Evolutionary conservation across 2,797 vertebrate species (phyloP).

Genomic region (Phrynocephalus guinanensis): DNA sequence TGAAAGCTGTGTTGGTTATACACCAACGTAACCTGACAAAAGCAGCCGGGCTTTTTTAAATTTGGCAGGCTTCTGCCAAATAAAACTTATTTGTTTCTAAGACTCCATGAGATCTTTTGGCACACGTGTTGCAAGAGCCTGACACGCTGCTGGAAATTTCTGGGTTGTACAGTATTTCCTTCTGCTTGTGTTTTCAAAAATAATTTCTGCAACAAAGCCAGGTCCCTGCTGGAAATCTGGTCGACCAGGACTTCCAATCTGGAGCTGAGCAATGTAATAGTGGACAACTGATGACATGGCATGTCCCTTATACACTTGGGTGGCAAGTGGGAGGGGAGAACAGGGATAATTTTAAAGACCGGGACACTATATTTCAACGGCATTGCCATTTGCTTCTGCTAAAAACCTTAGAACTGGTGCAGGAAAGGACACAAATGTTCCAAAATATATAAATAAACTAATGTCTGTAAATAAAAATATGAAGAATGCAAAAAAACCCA

Average conservation of each 20-base stretch:
- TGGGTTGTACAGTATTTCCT: no score
- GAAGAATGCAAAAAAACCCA: background rate
- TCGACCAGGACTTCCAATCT: background rate
- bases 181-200: background rate
- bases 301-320: background rate
- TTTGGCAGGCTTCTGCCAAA: background rate
- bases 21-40: no score
- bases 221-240: background rate
- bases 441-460: background rate
- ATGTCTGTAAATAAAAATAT: background rate
- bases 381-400: background rate
- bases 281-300: no score
- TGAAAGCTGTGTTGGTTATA: no score
- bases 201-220: no score
- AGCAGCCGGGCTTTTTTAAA: no score
- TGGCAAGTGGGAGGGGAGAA: rapidly evolving
- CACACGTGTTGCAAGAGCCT: background rate
- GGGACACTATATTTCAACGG: background rate
- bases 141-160: background rate
- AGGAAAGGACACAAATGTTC: background rate
- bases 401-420: background rate
- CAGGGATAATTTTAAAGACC: background rate
- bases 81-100: background rate
- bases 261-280: background rate
- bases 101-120: background rate